Conservation (phyloP, 2,113 vertebrate genomes). For the Mesocricetus auratus region DNA sequence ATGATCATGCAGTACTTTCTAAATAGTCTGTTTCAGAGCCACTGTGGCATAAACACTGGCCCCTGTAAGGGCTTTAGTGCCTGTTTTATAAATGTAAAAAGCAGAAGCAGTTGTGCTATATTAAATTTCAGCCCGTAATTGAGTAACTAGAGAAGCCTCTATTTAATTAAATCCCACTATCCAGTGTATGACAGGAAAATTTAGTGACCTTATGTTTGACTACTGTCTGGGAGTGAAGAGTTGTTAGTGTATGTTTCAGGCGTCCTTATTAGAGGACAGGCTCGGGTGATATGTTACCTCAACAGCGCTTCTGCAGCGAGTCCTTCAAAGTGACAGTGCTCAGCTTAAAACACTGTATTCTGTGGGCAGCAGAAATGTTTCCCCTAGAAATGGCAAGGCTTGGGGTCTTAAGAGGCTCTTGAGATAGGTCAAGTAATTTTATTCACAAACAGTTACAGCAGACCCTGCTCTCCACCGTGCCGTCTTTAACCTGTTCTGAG, state of each 20-base stretch:
- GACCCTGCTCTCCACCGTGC: background rate
- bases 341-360: background rate
- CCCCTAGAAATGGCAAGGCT: background rate
- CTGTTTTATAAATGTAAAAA: background rate
- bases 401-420: background rate
- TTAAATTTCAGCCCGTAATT: conserved; percentile 62
- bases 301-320: background rate
- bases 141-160: conserved; percentile 49
- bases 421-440: background rate
- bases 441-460: background rate
- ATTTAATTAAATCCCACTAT: conserved; percentile 59
- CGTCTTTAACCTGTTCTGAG: background rate
- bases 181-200: background rate
- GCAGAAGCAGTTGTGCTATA: background rate
- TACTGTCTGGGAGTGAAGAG: background rate
- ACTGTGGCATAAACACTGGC: background rate
- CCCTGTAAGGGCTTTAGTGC: background rate
- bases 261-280: background rate
- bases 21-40: background rate
- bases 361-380: background rate
- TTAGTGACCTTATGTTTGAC: conserved; percentile 46
- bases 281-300: background rate
- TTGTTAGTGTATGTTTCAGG: background rate
- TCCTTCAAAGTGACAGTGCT: background rate
- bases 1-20: background rate